Conservation (phyloP, 2,113 vertebrate species). For the Centropus unirufus region DNA sequence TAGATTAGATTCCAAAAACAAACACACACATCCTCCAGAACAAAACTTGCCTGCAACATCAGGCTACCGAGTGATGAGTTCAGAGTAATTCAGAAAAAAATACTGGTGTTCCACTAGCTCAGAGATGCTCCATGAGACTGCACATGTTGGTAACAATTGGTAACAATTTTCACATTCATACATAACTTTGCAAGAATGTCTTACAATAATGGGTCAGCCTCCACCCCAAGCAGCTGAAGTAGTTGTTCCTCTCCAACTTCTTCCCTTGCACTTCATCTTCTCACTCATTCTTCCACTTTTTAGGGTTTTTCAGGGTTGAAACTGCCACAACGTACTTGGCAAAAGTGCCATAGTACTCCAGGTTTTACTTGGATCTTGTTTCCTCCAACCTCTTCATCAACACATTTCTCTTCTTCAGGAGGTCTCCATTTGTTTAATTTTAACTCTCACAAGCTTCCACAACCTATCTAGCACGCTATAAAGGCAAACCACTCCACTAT, state of each 20-base stretch:
- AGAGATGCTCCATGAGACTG: not conserved
- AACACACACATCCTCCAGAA: not conserved
- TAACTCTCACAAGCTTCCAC: not conserved
- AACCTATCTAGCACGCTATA: not conserved
- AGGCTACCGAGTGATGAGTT: not conserved
- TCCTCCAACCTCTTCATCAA: not conserved
- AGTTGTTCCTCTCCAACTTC: not conserved
- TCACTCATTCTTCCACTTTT: not conserved
- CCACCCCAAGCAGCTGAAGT: not conserved
- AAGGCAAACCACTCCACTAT: not conserved
- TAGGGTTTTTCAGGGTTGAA: not conserved
- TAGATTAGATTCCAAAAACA: not conserved
- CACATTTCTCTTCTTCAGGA: not conserved
- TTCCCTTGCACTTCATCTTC: not conserved
- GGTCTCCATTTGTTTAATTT: not conserved
- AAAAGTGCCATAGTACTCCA: not conserved
- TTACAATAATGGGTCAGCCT: not conserved
- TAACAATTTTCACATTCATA: not conserved
- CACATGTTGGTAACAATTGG: not conserved
- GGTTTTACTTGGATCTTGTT: not conserved
- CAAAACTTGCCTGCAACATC: not conserved
- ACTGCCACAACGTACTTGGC: not conserved
- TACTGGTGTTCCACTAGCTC: not conserved
- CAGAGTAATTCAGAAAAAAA: not conserved
- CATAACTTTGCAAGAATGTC: not conserved